Base-by-base conservation (phyloP, 2,888 invertebrate genomes). In the Sinotaia quadrata region DNA sequence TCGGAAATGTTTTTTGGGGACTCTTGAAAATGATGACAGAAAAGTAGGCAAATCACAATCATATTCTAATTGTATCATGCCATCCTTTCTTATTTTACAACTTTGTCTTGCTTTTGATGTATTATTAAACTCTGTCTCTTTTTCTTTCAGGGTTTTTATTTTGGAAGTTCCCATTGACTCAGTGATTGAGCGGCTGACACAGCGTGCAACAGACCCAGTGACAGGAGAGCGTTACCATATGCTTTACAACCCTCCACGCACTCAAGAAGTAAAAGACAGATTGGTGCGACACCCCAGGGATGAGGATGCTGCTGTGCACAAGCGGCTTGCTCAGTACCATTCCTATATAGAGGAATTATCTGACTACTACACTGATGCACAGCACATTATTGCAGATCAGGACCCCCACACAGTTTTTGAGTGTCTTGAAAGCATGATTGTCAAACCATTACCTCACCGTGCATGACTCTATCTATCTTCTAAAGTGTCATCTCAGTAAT, bases 401-500 rank as follows among this genome's bases (percentile, higher is more conserved):
- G 88, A 88, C 72, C 84, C 85, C 18, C 85, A 88, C 71, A 87
- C 87, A 8, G 87, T 88, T 62, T 88, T 88, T 81, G 88, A 88
- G 72, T 82, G 83, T 67, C 81, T 88, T 24, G 88, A 88, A 75
- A 86, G 87, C 68, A 84, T 85, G 79, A 78, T 88, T 27, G 87
- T 88, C 15, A 87, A 87, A 66, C 88, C 86, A 33, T 75, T 88
- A 41, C 87, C 87, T 5, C 86, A 85, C 71, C 67, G 57, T 8
- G 67, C 49, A n/a, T 61, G 51, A 61, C 21, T 2, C n/a, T n/a
- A n/a, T n/a, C n/a, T n/a, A n/a, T n/a, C 44, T 15, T 41, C 12
- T 15, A 41, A 41, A 41, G 15, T 41, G 44, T 41, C 12, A 41
- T 41, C 12, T 12, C 44, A 41, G 44, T 12, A 12, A 15, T 41